Evolutionary conservation across 37 sponge, comb jelly and placozoan genomes (phyloP).

Genomic region (Beroe forskalii): DNA sequence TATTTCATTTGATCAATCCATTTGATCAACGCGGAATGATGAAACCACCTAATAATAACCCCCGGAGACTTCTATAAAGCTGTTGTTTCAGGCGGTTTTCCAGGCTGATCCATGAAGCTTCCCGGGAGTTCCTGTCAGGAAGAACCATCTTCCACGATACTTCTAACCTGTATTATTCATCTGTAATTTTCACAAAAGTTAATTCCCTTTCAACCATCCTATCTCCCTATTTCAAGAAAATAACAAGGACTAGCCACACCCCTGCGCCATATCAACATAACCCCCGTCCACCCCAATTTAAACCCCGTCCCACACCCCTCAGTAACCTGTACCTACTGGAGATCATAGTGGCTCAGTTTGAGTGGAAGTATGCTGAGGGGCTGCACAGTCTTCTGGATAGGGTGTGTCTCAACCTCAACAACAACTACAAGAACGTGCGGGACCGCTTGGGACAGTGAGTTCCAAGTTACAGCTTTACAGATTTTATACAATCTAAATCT

Average conservation of each 20-base stretch:
- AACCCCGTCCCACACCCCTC: neutral
- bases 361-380: conserved; percentile 60
- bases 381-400: conserved; percentile 2
- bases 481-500: no score
- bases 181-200: neutral
- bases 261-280: neutral
- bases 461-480: no score
- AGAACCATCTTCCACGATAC: conserved; percentile 61
- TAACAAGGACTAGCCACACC: neutral
- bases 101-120: neutral
- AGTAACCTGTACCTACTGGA: conserved; percentile 57
- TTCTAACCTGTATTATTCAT: no score
- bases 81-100: conserved; percentile 4
- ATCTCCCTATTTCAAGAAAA: neutral
- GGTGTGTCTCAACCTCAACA: neutral
- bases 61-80: no score
- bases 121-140: neutral
- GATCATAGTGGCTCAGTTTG: conserved; percentile 35
- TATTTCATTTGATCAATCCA: no score
- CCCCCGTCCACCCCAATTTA: no score
- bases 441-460: conserved; percentile 52
- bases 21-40: no score
- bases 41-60: no score
- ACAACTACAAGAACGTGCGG: conserved; percentile 37
- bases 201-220: neutral